Conservation (phyloP, 2,888 invertebrate species). For the Drosophila ustulata region DNA sequence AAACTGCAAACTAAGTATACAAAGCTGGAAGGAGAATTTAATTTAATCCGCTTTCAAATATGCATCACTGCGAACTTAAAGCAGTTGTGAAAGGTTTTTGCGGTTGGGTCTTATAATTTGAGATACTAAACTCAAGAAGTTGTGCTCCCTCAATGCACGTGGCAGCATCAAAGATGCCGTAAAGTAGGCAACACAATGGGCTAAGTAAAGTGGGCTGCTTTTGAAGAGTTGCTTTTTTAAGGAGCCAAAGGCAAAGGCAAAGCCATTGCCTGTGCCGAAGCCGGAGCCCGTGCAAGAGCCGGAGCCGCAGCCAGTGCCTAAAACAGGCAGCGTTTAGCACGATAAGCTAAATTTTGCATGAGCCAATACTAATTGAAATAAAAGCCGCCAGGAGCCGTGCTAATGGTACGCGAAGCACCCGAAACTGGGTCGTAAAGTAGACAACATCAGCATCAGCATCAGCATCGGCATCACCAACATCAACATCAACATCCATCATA, state of each 20-base stretch:
- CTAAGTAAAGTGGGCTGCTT: constrained; percentile 1
- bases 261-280: background rate
- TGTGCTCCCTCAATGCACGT: constrained; percentile 8
- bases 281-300: constrained; percentile 2
- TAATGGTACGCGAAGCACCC: constrained; percentile 28
- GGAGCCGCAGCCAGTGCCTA: constrained; percentile 4
- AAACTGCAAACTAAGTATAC: constrained; percentile 4
- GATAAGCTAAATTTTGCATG: constrained; percentile 48
- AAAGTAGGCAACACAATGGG: constrained; percentile 36
- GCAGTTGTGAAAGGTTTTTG: constrained; percentile 26
- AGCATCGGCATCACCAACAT: constrained; percentile 27
- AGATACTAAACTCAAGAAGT: constrained; percentile 25
- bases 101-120: constrained; percentile 25
- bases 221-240: constrained; percentile 13
- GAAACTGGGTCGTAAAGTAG: constrained; percentile 35
- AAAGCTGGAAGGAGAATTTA: constrained; percentile 9
- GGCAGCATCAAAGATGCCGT: constrained; percentile 21
- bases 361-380: constrained; percentile 69
- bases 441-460: constrained; percentile 31
- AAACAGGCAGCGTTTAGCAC: constrained; percentile 15
- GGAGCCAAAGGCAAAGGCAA: constrained; percentile 6
- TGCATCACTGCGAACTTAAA: constrained; percentile 26
- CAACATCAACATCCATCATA: constrained; percentile 51
- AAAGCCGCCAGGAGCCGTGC: constrained; percentile 52
- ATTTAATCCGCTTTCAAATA: constrained; percentile 31